These are phyloP conservation scores for Diorhabda carinulata DNA, from an alignment of 1,140 invertebrate species.

Conservation along the genomic window DNA sequence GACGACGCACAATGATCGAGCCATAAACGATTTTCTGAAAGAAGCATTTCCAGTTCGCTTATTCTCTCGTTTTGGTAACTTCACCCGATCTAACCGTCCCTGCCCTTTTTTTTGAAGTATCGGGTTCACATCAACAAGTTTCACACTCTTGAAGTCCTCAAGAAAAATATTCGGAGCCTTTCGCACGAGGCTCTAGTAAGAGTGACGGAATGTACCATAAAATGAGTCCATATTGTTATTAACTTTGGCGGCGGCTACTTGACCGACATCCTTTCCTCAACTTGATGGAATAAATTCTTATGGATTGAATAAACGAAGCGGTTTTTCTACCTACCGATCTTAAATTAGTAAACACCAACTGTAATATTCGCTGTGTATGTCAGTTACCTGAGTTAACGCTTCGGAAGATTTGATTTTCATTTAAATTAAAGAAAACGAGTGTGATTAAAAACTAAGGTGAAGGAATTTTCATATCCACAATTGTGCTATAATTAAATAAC, in stretches of 20 bases:
- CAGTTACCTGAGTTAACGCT: no score
- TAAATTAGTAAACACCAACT: no score
- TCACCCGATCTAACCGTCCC: slow-evolving; percentile 42
- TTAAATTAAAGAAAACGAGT: no score
- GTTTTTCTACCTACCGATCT: no score
- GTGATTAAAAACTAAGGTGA: no score
- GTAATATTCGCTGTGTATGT: no score
- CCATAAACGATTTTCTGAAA: slow-evolving; percentile 24
- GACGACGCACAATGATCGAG: slow-evolving; percentile 40
- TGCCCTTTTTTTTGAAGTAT: slow-evolving; percentile 34
- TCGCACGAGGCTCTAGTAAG: slow-evolving; percentile 19
- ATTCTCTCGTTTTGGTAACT: slow-evolving; percentile 35
- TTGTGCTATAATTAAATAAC: no score
- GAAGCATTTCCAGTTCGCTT: slow-evolving; percentile 31
- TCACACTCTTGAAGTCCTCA: slow-evolving; percentile 35
- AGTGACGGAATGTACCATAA: slow-evolving; percentile 21
- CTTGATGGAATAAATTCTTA: slow-evolving; percentile 8
- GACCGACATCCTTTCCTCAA: slow-evolving; percentile 20
- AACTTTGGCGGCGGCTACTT: slow-evolving; percentile 22
- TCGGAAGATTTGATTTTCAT: no score
- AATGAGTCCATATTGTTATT: slow-evolving; percentile 14
- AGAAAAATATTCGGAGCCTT: slow-evolving; percentile 34
- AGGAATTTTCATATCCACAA: no score
- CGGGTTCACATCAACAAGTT: slow-evolving; percentile 35
- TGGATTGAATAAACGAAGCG: background rate